A percentile compares a stretch with the other conserved stretches of the same genome.
Conservation (phyloP, 2,797 vertebrate genomes). For the Protonibea diacanthus region DNA sequence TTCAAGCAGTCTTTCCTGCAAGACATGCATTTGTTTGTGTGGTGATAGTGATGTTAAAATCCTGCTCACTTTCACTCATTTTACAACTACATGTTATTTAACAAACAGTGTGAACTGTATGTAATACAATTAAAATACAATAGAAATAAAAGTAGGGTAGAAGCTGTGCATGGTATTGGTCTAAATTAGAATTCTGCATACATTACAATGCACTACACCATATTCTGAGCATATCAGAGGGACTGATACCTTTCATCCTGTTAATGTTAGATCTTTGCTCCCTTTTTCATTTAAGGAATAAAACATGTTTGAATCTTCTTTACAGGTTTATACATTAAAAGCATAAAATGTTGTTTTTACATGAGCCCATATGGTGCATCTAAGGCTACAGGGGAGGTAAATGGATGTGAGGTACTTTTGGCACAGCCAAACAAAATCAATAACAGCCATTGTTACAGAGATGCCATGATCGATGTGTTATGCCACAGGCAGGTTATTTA, state of each 20-base stretch:
- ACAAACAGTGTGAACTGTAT: neutral
- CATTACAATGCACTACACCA: neutral
- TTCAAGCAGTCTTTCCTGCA: neutral
- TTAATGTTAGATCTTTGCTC: neutral
- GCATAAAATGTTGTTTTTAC: constrained; percentile 20
- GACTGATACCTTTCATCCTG: neutral
- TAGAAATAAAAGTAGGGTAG: neutral
- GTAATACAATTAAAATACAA: neutral
- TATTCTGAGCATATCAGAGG: neutral
- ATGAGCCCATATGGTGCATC: constrained; percentile 32
- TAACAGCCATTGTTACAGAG: constrained; percentile 62
- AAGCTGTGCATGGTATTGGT: neutral
- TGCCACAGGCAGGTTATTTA: constrained; percentile 47
- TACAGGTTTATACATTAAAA: neutral
- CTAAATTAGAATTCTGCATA: constrained; percentile 8
- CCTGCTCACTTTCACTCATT: neutral
- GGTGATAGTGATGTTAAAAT: neutral
- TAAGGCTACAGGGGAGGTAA: constrained; percentile 27
- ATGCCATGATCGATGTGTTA: constrained; percentile 55
- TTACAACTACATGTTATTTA: neutral
- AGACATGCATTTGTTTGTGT: too few relatives aligned
- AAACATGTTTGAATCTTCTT: constrained; percentile 10
- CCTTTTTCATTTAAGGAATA: constrained; percentile 6
- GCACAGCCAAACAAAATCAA: constrained; percentile 54
- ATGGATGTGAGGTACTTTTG: constrained; percentile 41